A percentile compares a stretch with the other conserved stretches of the same genome.
Conservation (phyloP, 2,888 invertebrate genomes). For the Heliconius aoede region DNA sequence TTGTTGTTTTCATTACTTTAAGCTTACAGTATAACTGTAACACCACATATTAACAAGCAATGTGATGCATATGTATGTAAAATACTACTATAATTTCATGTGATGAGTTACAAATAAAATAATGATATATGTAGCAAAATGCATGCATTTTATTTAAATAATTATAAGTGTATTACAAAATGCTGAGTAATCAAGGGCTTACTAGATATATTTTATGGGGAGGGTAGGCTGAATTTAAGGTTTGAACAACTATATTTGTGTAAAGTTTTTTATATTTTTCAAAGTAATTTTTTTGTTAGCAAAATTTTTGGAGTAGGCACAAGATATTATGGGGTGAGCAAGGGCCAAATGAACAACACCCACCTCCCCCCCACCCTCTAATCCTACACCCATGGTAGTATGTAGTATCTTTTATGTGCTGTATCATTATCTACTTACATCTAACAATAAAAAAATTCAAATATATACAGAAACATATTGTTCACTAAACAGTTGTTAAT, state of each 20-base stretch:
- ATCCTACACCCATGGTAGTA: conserved; percentile 38
- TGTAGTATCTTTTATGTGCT: conserved; percentile 51
- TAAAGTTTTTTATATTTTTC: no score
- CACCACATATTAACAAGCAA: conserved; percentile 11
- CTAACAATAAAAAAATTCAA: conserved; percentile 69
- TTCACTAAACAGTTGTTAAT: conserved; percentile 42
- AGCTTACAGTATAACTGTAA: not conserved
- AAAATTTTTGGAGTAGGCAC: no score
- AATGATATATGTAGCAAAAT: conserved; percentile 31
- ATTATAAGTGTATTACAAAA: conserved; percentile 51
- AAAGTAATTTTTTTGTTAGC: no score
- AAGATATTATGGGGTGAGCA: no score
- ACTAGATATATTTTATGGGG: no score
- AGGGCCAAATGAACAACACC: no score
- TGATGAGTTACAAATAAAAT: conserved; percentile 28
- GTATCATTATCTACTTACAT: conserved; percentile 76
- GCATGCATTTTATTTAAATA: conserved; percentile 37
- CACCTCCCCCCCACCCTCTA: no score
- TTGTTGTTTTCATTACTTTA: not conserved
- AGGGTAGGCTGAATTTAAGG: no score
- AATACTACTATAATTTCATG: conserved; percentile 31
- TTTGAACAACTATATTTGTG: no score
- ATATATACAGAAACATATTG: conserved; percentile 75
- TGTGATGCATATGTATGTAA: conserved; percentile 8
- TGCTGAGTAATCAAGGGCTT: conserved; percentile 49